Base-by-base conservation (phyloP, 2,113 vertebrate genomes). In the Ancistrus triradiatus region DNA sequence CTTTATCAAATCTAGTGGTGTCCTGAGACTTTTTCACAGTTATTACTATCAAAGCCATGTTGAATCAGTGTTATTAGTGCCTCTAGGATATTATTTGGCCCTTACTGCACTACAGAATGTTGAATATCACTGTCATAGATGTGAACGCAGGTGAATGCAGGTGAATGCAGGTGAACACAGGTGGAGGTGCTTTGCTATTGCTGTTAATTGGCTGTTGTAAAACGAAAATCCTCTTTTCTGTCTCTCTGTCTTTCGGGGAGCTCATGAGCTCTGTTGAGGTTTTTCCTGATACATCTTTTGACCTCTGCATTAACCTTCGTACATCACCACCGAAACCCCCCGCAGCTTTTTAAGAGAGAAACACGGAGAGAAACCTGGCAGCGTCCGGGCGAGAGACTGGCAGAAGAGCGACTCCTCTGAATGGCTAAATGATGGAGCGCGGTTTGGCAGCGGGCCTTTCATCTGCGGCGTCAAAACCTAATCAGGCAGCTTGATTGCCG, bases 401-500 rank as follows among this genome's bases (percentile, higher is more conserved):
- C 68, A 76, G 70, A 80, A 75, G 67, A 46, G 66, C n/a, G 22
- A 42, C 18, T 46, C 63, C 64, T 62, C 59, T 58, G 67, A 82
- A 63, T 77, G 66, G 64, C 37, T 38, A 53, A 71, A 67, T 63
- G 66, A 62, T 38, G 31, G 77, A 59, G 64, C 58, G 21, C 19
- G 64, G 64, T 78, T 79, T 61, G 51, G 63, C 68, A 72, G 72
- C 70, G 46, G 40, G 43, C 58, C 72, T 81, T 79, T 82, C 69
- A 80, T 80, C 72, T 48, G 71, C 74, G 62, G 70, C 76, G 74
- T 80, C 77, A 84, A 85, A 83, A 81, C 81, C 83, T 79, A 86
- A 87, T 87, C 81, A 85, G 81, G 63, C 50, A 47, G 72, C 74
- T 79, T 87, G 81, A 87, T 86, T 84, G 79, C 77, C 71, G 70